Evolutionary conservation across 2,797 vertebrate species (phyloP).

Genomic region (Pygocentrus nattereri): DNA sequence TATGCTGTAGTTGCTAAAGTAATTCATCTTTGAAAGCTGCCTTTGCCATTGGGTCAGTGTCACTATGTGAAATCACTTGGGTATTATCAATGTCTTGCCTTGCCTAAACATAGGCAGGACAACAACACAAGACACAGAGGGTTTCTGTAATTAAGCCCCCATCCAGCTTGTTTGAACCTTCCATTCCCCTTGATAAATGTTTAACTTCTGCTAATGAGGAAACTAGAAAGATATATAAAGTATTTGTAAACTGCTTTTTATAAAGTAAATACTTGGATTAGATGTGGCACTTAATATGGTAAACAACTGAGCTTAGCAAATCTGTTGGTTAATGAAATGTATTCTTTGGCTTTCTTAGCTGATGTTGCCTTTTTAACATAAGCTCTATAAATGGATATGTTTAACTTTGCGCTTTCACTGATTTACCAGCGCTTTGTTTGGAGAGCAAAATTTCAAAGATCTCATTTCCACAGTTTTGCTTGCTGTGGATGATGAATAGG

Average conservation of each 20-base stretch:
- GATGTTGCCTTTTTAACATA: background rate
- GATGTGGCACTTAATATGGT: constrained; percentile 20
- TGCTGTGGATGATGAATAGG: constrained; percentile 16
- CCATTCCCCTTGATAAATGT: background rate
- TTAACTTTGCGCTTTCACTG: background rate
- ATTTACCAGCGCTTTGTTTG: background rate
- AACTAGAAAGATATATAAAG: background rate
- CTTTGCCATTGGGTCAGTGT: too few species aligned
- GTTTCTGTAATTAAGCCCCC: too few species aligned
- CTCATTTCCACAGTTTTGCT: background rate
- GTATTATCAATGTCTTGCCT: too few species aligned
- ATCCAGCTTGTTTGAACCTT: too few species aligned
- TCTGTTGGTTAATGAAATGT: background rate
- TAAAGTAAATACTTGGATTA: background rate
- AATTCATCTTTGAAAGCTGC: too few species aligned
- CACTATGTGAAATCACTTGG: too few species aligned
- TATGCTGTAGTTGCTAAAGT: too few species aligned
- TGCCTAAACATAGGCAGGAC: too few species aligned
- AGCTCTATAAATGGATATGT: background rate
- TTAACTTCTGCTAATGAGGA: background rate
- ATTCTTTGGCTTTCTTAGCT: background rate
- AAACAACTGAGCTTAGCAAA: background rate
- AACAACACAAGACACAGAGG: too few species aligned
- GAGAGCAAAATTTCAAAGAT: background rate
- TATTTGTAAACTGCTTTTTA: background rate